Percentiles rank a stretch among this genome's conserved stretches.
Conservation (phyloP, 1,140 invertebrate species). For the Procambarus clarkii region DNA sequence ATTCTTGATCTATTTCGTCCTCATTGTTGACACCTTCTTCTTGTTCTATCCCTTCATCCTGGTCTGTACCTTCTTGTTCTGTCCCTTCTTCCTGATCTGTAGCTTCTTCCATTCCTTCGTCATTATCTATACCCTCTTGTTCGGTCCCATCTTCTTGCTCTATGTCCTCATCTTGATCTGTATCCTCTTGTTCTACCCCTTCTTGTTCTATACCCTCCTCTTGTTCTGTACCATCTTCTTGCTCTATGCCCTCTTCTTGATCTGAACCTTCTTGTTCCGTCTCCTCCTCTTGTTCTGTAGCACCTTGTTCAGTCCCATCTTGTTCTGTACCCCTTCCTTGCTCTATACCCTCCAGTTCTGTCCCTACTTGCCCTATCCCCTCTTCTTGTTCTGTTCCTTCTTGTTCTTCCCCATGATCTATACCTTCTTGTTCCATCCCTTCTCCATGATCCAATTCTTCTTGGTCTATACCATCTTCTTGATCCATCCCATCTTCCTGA, state of each 20-base stretch:
- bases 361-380: conserved; percentile 11
- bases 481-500: conserved; percentile 4
- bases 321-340: conserved; percentile 4
- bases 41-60: conserved; percentile 4
- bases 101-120: conserved; percentile 8
- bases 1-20: conserved; percentile 7
- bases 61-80: conserved; percentile 22
- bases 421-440: neutral
- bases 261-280: neutral
- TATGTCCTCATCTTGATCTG: conserved; percentile 8
- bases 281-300: neutral
- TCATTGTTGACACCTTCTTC: conserved; percentile 7
- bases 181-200: neutral
- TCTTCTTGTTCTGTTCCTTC: conserved; percentile 33
- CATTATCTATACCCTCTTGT: conserved; percentile 14
- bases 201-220: neutral
- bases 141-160: conserved; percentile 13
- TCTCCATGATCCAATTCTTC: conserved; percentile 26
- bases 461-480: conserved; percentile 22
- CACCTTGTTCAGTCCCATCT: neutral
- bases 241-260: neutral
- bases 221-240: conserved; percentile 20
- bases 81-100: conserved; percentile 6
- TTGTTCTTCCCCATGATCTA: neutral
- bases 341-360: conserved; percentile 5